Percentiles rank a stretch among this genome's conserved stretches.
These are phyloP conservation scores for Cettia cetti DNA, from an alignment of 2,113 vertebrate genomes.

Conservation along the genomic window DNA sequence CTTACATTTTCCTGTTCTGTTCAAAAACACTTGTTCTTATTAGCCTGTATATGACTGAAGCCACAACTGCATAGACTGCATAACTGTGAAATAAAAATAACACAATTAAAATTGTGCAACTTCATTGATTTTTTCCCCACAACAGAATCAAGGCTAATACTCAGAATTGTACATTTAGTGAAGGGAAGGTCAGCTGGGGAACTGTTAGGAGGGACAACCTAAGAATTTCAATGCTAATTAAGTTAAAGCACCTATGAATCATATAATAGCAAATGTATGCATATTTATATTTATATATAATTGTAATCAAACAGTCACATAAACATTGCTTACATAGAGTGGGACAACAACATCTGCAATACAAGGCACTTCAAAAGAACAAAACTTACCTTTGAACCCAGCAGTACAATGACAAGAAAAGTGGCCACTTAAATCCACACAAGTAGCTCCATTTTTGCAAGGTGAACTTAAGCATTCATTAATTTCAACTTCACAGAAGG, in stretches of 20 bases:
- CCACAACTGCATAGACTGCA: not conserved
- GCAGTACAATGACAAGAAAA: conserved; percentile 73
- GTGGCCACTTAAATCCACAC: conserved; percentile 68
- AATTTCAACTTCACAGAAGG: conserved; percentile 73
- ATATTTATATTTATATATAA: not conserved
- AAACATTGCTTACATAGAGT: not conserved
- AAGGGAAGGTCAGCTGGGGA: not conserved
- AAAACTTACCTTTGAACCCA: conserved; percentile 77
- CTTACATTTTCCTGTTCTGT: not conserved
- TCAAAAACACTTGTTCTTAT: not conserved
- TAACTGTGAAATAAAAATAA: not conserved
- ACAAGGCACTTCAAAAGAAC: not conserved
- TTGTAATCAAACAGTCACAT: not conserved
- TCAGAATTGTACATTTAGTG: not conserved
- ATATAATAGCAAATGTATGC: not conserved
- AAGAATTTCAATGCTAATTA: not conserved
- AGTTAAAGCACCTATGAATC: not conserved
- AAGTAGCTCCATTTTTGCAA: conserved; percentile 74
- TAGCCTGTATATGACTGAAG: not conserved
- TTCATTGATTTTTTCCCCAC: not conserved
- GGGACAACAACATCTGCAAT: not conserved
- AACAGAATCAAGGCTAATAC: not conserved
- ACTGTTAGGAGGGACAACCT: not conserved
- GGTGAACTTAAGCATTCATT: conserved; percentile 76
- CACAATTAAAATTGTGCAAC: not conserved